Percentiles rank a stretch among this genome's conserved stretches.
Evolutionary conservation across 2,888 invertebrate species (phyloP).

Genomic region (Chrysolina americana): DNA sequence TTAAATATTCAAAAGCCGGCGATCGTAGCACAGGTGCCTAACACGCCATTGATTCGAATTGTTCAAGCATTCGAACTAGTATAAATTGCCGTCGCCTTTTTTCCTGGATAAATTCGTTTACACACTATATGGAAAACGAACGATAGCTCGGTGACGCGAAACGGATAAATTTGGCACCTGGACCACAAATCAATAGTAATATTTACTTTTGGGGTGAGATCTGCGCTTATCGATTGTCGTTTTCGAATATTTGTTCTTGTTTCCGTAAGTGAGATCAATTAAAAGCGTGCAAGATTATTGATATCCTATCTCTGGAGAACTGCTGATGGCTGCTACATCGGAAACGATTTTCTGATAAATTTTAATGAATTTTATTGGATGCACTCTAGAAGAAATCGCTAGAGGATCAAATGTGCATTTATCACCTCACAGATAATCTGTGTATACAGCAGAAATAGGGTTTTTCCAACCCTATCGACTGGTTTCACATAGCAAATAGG

Average conservation of each 20-base stretch:
- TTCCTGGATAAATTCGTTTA: conserved; percentile 5
- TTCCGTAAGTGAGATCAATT: background rate
- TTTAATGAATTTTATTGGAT: too few relatives aligned
- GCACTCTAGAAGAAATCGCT: too few relatives aligned
- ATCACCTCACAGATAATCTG: too few relatives aligned
- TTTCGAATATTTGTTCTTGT: background rate
- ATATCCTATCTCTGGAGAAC: background rate
- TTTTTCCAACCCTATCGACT: too few relatives aligned
- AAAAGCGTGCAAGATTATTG: background rate
- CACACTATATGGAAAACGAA: conserved; percentile 2
- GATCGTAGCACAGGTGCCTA: conserved; percentile 31
- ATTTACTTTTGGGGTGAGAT: conserved; percentile 19
- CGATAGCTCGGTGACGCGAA: background rate
- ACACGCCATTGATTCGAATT: conserved; percentile 52
- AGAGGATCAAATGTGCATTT: too few relatives aligned
- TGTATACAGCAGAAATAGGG: too few relatives aligned
- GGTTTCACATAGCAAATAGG: too few relatives aligned
- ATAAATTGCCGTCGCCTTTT: conserved; percentile 42
- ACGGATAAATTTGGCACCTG: conserved; percentile 27
- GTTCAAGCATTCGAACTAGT: conserved; percentile 46
- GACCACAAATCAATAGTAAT: conserved; percentile 22
- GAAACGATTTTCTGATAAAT: too few relatives aligned
- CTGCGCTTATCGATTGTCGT: background rate
- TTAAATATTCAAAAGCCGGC: conserved; percentile 2
- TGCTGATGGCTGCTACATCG: background rate